Conservation (phyloP, 2,113 vertebrate genomes). For the Tichodroma muraria region DNA sequence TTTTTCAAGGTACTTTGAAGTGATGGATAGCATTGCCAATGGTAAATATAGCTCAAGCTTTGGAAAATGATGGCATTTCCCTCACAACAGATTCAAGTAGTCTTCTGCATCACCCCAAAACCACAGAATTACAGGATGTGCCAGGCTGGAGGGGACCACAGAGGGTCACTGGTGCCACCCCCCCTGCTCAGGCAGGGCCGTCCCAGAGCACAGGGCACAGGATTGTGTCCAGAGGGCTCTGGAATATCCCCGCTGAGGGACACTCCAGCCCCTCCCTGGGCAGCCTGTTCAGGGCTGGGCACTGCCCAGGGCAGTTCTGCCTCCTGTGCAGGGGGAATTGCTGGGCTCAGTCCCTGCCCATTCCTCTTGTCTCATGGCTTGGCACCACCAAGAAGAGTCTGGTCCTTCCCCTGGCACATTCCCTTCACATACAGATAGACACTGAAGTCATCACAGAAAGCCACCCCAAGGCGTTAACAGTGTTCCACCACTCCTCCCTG, state of each 20-base stretch:
- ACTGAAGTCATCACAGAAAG: not conserved
- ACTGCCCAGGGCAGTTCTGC: not conserved
- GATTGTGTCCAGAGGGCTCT: not conserved
- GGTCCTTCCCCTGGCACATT: not conserved
- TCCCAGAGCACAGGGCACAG: not conserved
- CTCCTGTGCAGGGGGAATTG: not conserved
- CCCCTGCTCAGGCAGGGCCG: not conserved
- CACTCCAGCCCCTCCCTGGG: not conserved
- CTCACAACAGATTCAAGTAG: not conserved
- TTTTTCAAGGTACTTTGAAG: not conserved
- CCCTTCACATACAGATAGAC: not conserved
- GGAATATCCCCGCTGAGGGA: too few relatives aligned
- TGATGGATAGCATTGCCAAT: not conserved
- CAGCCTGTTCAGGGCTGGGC: not conserved
- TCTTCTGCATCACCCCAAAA: not conserved
- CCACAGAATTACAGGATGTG: too few relatives aligned
- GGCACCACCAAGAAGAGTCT: not conserved
- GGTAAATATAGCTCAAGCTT: not conserved
- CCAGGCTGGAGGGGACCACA: not conserved
- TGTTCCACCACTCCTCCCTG: not conserved
- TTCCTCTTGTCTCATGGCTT: too few relatives aligned
- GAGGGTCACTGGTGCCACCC: not conserved
- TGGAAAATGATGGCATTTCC: not conserved
- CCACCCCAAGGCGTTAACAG: fast-evolving
- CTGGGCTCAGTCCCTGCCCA: too few relatives aligned